Base-by-base conservation (phyloP, 2,888 invertebrate species). In the Bibio marci region DNA sequence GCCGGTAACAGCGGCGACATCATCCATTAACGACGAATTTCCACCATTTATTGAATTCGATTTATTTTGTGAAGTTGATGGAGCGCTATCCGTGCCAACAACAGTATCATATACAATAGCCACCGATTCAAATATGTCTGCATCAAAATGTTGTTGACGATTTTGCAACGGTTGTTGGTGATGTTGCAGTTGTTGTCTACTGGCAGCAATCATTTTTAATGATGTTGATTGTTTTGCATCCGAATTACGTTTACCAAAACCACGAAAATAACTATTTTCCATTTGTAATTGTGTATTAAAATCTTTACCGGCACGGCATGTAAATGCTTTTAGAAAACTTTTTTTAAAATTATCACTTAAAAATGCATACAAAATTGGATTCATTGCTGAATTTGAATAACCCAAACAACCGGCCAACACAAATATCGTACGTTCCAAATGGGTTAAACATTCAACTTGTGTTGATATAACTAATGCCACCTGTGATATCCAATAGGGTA, bases 311-410 rank as follows among this genome's bases (percentile, higher is more conserved):
- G 79, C 76, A 1, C 78, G 80, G 52, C 86, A 86, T 1, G 80
- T 80, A 62, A 83, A 86, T 11, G 83, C 85, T 56, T 85, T 85
- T 49, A 83, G 59, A 55, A 86, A 87, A 56, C 83, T 83, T 62
- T 86, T 86, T 63, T 85, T 86, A 62, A 87, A 87, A 54, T 86
- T 86, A 53, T 87, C 86, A 46, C 81, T 82, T 8, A 86, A 67
- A 55, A 86, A 86, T 2, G 86, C 86, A 62, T 86, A 87, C 33
- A 83, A 65, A 44, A 82, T 80, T 2, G 85, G 85, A 58, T 86
- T 86, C 71, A 86, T 78, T 2, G 85, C 85, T 5, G 83, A 85
- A 59, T 86, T 87, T 44, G 81, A 80, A 62, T 41, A 41, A 11
- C 38, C 38, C 15, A 87, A 70, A 57, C 80, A 80, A 12, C 80